phyloP scores from a whole-genome alignment of 1,140 invertebrate species.

The Steinernema khuongi region DNA sequence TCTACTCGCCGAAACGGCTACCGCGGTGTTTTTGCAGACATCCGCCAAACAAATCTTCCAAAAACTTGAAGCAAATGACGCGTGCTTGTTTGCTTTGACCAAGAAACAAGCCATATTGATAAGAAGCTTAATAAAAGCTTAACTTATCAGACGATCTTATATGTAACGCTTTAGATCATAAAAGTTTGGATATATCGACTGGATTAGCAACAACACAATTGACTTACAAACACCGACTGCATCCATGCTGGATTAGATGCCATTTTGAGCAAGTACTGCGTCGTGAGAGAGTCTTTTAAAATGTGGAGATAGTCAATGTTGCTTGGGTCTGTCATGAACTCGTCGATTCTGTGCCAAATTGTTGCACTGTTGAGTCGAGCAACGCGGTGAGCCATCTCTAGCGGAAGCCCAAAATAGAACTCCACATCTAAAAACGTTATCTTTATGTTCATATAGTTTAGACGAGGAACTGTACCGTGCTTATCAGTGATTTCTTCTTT shows the following conservation, averaged over 20 bases:
- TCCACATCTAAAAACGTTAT: conserved; percentile 44
- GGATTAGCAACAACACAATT: too few relatives aligned
- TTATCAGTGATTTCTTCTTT: conserved; percentile 60
- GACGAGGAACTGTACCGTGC: conserved; percentile 51
- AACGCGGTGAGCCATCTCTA: not conserved
- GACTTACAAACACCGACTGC: conserved; percentile 30
- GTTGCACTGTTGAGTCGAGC: not conserved
- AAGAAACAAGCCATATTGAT: too few relatives aligned
- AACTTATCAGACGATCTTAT: too few relatives aligned
- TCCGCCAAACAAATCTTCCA: too few relatives aligned
- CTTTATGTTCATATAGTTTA: not conserved
- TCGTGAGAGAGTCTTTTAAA: conserved; percentile 26
- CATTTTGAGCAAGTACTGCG: conserved; percentile 18
- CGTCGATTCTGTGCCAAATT: conserved; percentile 24
- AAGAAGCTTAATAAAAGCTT: too few relatives aligned
- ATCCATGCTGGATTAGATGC: conserved; percentile 26
- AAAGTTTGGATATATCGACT: too few relatives aligned
- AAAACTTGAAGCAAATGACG: too few relatives aligned
- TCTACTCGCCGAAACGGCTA: too few relatives aligned
- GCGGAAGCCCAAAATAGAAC: conserved; percentile 32
- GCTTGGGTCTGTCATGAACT: conserved; percentile 23
- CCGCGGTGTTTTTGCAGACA: too few relatives aligned
- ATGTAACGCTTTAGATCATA: too few relatives aligned
- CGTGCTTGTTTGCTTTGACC: too few relatives aligned
- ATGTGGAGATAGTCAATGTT: conserved; percentile 28